These are phyloP conservation scores for Ferrisia virgata DNA, from an alignment of 2,888 invertebrate genomes.

Conservation along the genomic window DNA sequence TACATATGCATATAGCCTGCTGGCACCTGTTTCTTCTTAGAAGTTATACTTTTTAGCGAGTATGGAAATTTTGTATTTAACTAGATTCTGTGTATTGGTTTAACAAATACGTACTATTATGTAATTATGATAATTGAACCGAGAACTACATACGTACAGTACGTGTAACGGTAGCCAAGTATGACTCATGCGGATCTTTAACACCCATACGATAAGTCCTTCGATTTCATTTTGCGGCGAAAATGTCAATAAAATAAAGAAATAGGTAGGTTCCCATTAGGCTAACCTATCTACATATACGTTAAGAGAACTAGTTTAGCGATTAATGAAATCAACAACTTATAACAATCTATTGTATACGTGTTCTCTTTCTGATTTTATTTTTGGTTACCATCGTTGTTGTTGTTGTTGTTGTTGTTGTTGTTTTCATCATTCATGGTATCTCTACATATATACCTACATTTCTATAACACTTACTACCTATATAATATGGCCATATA, in stretches of 20 bases:
- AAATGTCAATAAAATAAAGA: not conserved
- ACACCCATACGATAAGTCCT: not conserved
- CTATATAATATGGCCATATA: no score
- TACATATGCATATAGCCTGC: not conserved
- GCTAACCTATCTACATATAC: not conserved
- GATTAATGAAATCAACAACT: not conserved
- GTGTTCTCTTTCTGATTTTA: no score
- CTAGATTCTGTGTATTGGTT: not conserved
- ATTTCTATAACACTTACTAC: no score
- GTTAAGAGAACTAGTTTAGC: not conserved
- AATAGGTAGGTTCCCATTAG: not conserved
- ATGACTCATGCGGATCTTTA: not conserved
- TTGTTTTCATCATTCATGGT: not conserved
- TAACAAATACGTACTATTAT: not conserved
- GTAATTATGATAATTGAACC: not conserved
- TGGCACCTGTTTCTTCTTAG: not conserved
- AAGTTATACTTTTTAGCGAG: slow-evolving; percentile 1
- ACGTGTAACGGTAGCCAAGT: slow-evolving; percentile 6
- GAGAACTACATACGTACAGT: no score
- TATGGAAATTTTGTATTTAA: not conserved
- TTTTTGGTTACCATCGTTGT: no score
- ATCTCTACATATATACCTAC: not conserved
- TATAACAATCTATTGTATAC: not conserved
- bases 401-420: not conserved
- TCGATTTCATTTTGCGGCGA: not conserved